Percentiles rank a stretch among this genome's conserved stretches.
These are phyloP conservation scores for Cyphomyrus discorhynchus DNA, from an alignment of 2,113 vertebrate species.

Conservation along the genomic window DNA sequence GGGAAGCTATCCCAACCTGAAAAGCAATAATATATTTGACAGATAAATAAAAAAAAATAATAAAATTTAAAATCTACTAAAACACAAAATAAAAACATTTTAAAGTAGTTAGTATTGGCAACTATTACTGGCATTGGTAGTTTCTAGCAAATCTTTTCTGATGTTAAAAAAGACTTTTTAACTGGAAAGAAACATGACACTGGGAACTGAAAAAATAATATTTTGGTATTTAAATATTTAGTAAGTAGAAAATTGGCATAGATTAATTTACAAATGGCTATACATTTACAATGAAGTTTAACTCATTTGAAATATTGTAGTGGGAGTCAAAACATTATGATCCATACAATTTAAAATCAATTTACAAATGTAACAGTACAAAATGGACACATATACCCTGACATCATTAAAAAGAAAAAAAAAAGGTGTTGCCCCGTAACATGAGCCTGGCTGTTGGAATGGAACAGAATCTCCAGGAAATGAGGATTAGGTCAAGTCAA, in stretches of 20 bases:
- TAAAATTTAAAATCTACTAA: constrained; percentile 32
- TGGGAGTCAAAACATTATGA: constrained; percentile 18
- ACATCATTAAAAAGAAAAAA: not conserved
- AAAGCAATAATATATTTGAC: constrained; percentile 65
- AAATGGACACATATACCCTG: not conserved
- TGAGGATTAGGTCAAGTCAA: not conserved
- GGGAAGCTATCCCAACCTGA: constrained; percentile 57
- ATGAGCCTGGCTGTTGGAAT: not conserved
- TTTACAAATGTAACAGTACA: not conserved
- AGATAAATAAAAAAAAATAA: constrained; percentile 51
- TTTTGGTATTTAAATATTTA: constrained; percentile 71
- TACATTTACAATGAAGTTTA: constrained; percentile 44
- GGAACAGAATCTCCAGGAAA: not conserved
- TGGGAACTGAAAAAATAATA: constrained; percentile 19
- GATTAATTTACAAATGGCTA: constrained; percentile 43
- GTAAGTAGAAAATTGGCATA: constrained; percentile 49
- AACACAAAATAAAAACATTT: constrained; percentile 29
- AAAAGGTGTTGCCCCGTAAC: not conserved
- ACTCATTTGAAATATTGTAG: constrained; percentile 24
- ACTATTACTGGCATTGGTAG: constrained; percentile 51
- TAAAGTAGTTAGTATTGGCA: constrained; percentile 32
- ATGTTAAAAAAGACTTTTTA: constrained; percentile 25
- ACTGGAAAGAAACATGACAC: constrained; percentile 36
- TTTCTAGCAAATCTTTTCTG: constrained; percentile 10
- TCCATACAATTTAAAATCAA: constrained; percentile 17